Base-by-base conservation (phyloP, 1,140 invertebrate genomes). In the Drosophila guanche region DNA sequence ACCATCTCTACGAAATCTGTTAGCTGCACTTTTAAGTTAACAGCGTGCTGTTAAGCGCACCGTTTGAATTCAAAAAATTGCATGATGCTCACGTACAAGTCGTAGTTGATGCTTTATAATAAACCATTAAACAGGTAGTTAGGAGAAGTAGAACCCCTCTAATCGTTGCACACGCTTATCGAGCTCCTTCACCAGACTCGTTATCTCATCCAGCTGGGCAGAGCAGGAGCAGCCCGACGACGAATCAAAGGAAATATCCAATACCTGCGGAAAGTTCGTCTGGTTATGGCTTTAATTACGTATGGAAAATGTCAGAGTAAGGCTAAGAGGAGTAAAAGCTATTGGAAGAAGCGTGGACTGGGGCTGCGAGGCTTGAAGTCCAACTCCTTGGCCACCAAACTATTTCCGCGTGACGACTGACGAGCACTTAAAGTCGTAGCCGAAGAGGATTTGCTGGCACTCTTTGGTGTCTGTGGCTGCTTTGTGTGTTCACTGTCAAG, bases 401-500 rank as follows among this genome's bases (percentile, higher is more conserved):
- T 20, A 20, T 20, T 20, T 20, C 16, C 16, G 16, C 16, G 16
- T 20, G 16, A 20, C 16, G 25, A 23, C 6, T 25, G 25, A 0
- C n/a, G 41, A 3, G 10, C 22, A 16, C 14, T 27, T 6, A 20
- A 20, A 3, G 53, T 29, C n/a, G 12, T n/a, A 37, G 33, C 5
- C 14, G 45, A 22, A 20, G 33, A 7, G 37, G 51, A 5, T 47
- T 56, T 41, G 6, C 5, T n/a, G 23, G 33, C 25, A 29, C 42
- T 54, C 25, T 41, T 20, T 22, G 58, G 53, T 65, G 65, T 59
- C 2, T 48, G 51, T 16, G 42, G 40, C 58, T 85, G 62, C 61
- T 58, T 60, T 20, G 68, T 70, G 70, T 83, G 79, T 79, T 83
- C 60, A 57, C 89, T 84, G 47, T 90, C 89, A 78, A 89, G 73